A percentile compares a stretch with the other conserved stretches of the same genome.
Evolutionary conservation across 2,113 vertebrate species (phyloP).

Genomic region (Blennius ocellaris): DNA sequence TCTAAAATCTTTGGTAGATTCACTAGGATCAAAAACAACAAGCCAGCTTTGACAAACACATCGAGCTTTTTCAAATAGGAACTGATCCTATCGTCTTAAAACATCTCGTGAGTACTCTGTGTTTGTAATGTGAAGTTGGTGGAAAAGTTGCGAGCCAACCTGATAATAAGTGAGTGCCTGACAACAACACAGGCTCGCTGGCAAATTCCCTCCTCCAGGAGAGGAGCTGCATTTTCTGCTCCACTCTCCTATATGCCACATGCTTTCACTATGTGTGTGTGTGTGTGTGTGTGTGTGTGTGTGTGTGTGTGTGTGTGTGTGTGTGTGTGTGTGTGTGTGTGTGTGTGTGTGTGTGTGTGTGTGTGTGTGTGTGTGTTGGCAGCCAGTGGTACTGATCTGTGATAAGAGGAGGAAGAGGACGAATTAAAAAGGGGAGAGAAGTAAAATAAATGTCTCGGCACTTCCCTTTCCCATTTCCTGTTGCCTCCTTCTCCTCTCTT

Average conservation of each 20-base stretch:
- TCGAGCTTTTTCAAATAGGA: neutral
- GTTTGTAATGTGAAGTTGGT: slow-evolving; percentile 3
- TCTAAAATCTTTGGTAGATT: too few relatives aligned
- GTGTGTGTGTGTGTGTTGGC: slow-evolving; percentile 11
- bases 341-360: slow-evolving; percentile 15
- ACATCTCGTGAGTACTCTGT: neutral
- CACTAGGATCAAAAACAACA: too few relatives aligned
- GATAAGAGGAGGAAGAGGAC: slow-evolving; percentile 64
- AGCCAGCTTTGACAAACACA: too few relatives aligned
- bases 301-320: slow-evolving; percentile 7
- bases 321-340: slow-evolving; percentile 12
- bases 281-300: too few relatives aligned
- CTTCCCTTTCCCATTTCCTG: slow-evolving; percentile 61
- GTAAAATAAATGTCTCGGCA: slow-evolving; percentile 62
- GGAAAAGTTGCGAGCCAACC: slow-evolving; percentile 6
- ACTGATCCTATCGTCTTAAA: neutral
- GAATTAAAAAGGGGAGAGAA: slow-evolving; percentile 54
- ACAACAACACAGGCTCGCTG: slow-evolving; percentile 15
- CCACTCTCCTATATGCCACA: slow-evolving; percentile 11
- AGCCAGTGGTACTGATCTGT: slow-evolving; percentile 54
- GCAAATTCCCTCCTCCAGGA: slow-evolving; percentile 40
- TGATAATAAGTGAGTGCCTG: slow-evolving; percentile 19
- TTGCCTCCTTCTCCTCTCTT: slow-evolving; percentile 29
- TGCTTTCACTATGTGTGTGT: neutral
- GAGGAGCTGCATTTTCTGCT: slow-evolving; percentile 29